Evolutionary conservation across 1,140 invertebrate genomes (phyloP), one percentile per base, ranked within the genome.

Genomic region (Danaus melanippus): DNA sequence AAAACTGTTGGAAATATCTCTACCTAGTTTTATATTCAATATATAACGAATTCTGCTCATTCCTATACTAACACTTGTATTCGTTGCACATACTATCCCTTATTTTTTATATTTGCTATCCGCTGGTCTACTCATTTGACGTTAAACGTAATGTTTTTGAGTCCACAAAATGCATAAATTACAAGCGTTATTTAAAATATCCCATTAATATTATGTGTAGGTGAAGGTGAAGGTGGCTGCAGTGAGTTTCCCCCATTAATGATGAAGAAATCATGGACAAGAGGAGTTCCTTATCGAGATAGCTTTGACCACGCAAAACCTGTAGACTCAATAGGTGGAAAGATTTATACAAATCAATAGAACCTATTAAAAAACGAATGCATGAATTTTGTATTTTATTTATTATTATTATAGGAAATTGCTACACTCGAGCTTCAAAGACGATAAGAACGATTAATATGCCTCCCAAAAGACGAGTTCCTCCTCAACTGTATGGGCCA

Each of bases 291-390:
- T 0, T 89, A 89, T 54, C 86, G 89, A 62, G 84, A 91, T 65
- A 82, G 86, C 32, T 88, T 88, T 50, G 75, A 87, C 41, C 89
- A 90, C 64, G 79, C 87, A 10, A 91, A 90, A 58, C 92, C 92
- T 4, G 89, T 87, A 43, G 92, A 94, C 78, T 74, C 74, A 10
- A 84, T 72, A 12, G 82, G 82, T 79, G 63, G 55, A 42, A 48
- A 42, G 10, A 3, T 12, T 32, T 54, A 32, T 42, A 39, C 11
- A 45, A 39, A 46, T 53, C 15, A 53, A 9, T 40, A 8, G n/a
- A 46, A 12, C 46, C 42, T 42, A 46, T 12, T 51, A 44, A 32
- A 32, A 32, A 32, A 32, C 21, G 21, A 32, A 32, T 32, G 21
- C 0, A 7, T 32, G 21, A 32, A 32, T 32, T 32, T 32, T 54